Base-by-base conservation (phyloP, 1,140 invertebrate species). In the Lepidostoma basale region DNA sequence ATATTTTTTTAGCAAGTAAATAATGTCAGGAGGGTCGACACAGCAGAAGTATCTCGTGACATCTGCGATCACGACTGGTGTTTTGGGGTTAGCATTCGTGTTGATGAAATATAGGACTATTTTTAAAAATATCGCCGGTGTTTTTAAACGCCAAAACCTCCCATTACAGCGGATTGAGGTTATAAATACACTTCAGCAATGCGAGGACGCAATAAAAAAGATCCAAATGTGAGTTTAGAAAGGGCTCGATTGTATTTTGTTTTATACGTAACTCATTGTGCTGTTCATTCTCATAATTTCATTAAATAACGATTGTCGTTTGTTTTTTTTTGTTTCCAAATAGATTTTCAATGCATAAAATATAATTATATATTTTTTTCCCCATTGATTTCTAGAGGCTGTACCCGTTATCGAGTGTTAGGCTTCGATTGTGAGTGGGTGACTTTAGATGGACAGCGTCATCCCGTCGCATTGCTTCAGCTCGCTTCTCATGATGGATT, bases 401-500 rank as follows among this genome's bases (percentile, higher is more conserved):
- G 52, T 18, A 28, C 16, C 3, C 22, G 45, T 22, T 67, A 76
- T 33, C 75, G 72, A 18, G 79, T 88, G 18, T 72, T 91, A 23
- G 90, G 89, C 20, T 86, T 91, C 68, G 89, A 91, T 75, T 90
- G 89, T 72, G 89, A 91, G 79, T 91, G 89, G 90, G 84, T 88
- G 0, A 86, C 85, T 2, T 80, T 81, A 28, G 81, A 82, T 12
- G 77, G 78, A 1, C 73, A 69, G 12, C 74, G 84, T 10, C 74
- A 79, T 22, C 83, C 85, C 0, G 81, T 90, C 22, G 87, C 88
- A 0, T 73, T 91, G 1, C 67, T 91, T 2, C 89, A 91, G 76
- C 74, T 91, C 12, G 86, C 88, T 6, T 86, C 88, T 18, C 74
- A 77, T 36, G 80, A 85, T 72, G 89, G 88, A 16, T 75, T 86